These are phyloP conservation scores for Euwallacea similis DNA, from an alignment of 1,140 invertebrate species.

Conservation along the genomic window DNA sequence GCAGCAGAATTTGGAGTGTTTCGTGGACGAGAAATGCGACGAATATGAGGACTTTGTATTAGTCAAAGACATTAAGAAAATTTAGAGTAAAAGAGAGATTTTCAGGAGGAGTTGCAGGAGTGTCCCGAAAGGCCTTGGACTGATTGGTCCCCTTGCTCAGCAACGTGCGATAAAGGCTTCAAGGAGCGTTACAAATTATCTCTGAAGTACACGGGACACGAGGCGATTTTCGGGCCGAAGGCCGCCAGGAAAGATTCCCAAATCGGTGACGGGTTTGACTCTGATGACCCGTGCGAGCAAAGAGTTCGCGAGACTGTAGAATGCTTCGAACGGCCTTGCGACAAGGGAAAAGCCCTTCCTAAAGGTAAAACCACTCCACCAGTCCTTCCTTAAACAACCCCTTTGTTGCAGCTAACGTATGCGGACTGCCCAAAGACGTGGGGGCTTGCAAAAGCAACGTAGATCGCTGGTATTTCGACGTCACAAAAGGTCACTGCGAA, in stretches of 20 bases:
- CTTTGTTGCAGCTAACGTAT: constrained; percentile 56
- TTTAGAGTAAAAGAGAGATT: background rate
- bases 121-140: constrained; percentile 57
- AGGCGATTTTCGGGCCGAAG: constrained; percentile 37
- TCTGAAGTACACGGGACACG: constrained; percentile 28
- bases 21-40: constrained; percentile 38
- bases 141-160: constrained; percentile 68
- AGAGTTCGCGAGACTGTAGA: constrained; percentile 55
- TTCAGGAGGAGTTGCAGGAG: constrained; percentile 24
- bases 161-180: constrained; percentile 65
- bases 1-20: constrained; percentile 51
- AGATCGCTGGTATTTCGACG: constrained; percentile 73
- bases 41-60: constrained; percentile 26
- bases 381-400: constrained; percentile 3
- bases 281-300: constrained; percentile 53
- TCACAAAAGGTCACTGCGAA: constrained; percentile 63
- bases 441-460: constrained; percentile 70
- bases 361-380: constrained; percentile 30
- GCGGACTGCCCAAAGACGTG: constrained; percentile 60
- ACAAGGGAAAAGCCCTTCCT: constrained; percentile 22
- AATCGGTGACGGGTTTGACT: constrained; percentile 39
- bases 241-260: background rate
- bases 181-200: constrained; percentile 60
- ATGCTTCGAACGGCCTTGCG: constrained; percentile 44
- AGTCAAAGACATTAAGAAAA: background rate